Evolutionary conservation across 2,888 invertebrate genomes (phyloP), one percentile per base, ranked within the genome.

Genomic region (Drosophila lacicola): DNA sequence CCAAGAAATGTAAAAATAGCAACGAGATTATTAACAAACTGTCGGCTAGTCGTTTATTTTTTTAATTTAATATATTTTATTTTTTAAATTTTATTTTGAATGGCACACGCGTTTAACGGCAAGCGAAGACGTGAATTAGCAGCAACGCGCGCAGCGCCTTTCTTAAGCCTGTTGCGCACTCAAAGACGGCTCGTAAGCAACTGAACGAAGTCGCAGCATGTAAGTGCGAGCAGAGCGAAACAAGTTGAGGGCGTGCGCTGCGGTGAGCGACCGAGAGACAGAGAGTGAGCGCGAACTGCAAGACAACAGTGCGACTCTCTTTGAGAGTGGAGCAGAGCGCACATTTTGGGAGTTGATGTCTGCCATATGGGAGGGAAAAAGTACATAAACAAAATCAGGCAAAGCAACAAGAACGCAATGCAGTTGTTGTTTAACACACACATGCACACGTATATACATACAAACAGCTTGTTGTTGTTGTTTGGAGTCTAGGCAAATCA

Each of bases 111-210:
- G 87, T 74, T 80, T 69, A 76, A 60, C 76, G 70, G 64, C 71
- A 71, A 58, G 61, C 58, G 33, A 49, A 70, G 55, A 73, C 62
- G 70, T 66, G 60, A 62, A 64, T 41, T 61, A 65, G 50, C 53
- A 73, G 50, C 53, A 73, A 69, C 78, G 61, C 80, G 74, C 76
- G 70, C 69, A 74, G 65, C 64, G 65, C 63, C 45, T 42, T 66
- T 47, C 77, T 34, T 50, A 74, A 78, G 68, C 68, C 80, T 82
- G 83, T 87, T 84, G 85, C 82, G 82, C 75, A 82, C 90, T 89
- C 87, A 80, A 80, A 83, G 87, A 90, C 88, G 87, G 82, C 89
- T 90, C 85, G 82, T 64, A 90, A 87, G 80, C 84, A 86, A 90
- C 90, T 90, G 80, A 88, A 83, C 80, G 61, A 67, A 80, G 69